Conservation (phyloP, 2,797 vertebrate genomes). For the Gobionotothen gibberifrons region DNA sequence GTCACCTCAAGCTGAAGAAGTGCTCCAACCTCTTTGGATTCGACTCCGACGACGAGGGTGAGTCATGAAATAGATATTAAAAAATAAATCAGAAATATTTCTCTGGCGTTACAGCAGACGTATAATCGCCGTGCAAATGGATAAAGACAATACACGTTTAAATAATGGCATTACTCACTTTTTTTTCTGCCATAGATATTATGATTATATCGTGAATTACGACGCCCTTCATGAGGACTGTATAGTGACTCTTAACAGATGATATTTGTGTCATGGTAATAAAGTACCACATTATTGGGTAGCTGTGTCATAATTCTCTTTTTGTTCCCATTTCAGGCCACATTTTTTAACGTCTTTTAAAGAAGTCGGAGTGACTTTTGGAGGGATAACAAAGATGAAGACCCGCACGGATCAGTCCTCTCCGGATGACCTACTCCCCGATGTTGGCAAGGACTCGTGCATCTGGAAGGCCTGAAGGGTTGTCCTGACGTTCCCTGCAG, state of each 20-base stretch:
- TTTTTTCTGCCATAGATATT: too few species aligned
- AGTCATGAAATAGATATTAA: constrained; percentile 62
- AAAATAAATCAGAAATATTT: too few species aligned
- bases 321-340: constrained; percentile 55
- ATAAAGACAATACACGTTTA: too few species aligned
- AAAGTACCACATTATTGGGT: too few species aligned
- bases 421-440: constrained; percentile 1
- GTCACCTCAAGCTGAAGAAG: constrained; percentile 90
- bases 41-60: constrained; percentile 98
- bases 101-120: too few species aligned
- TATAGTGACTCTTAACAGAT: too few species aligned
- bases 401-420: constrained; percentile 24
- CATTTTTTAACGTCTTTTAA: constrained; percentile 30
- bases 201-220: too few species aligned
- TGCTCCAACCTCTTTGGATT: constrained; percentile 97
- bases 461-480: constrained; percentile 6
- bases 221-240: too few species aligned
- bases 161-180: too few species aligned
- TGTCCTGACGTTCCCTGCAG: constrained; percentile 18
- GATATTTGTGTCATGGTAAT: background rate
- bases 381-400: constrained; percentile 8
- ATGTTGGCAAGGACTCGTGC: background rate
- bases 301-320: background rate
- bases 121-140: too few species aligned
- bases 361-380: background rate